Evolutionary conservation across 2,888 invertebrate species (phyloP), one percentile per base, ranked within the genome.

Genomic region (Monopis laevigella): DNA sequence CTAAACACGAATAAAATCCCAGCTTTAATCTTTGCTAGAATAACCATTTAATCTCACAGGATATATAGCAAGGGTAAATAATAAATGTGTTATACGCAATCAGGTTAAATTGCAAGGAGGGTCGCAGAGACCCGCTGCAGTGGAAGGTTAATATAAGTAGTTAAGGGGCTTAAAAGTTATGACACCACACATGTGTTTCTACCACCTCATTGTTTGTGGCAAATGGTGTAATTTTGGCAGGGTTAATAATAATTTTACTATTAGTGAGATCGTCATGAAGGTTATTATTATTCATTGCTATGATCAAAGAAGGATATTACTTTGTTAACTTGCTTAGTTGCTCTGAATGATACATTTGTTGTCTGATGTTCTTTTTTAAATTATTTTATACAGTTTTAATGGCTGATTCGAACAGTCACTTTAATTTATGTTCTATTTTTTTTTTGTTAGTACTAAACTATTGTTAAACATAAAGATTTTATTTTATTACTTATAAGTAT

Each of bases 1-100:
- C 65, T 71, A 68, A 74, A 74, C 72, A 65, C 67, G 68, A 72
- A 74, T 74, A 74, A 75, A 77, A 74, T 69, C 67, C 73, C 56
- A 69, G 71, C 71, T 74, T 78, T 75, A 77, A 77, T 77, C 75
- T 77, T 64, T 65, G 62, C 61, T 61, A 69, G 69, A 74, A 70
- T 71, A 62, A 59, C 63, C 65, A 64, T 70, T 78, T 75, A 78
- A 75, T 77, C 72, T 77, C 71, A 64, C 66, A 67, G 60, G 61
- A 66, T 70, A 73, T 73, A 74, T 70, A 64, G 71, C 62, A 59
- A 58, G 59, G 57, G 63, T 72, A 65, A 75, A 78, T 78, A 75
- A 70, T 75, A 72, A 70, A 77, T 77, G 64, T 60, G 60, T 67
- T 58, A 59, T 63, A 65, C 62, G 64, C 66, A 66, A 73, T 70